A percentile compares a stretch with the other conserved stretches of the same genome.
These are phyloP conservation scores for Athene noctua DNA, from an alignment of 2,113 vertebrate genomes.

Conservation along the genomic window DNA sequence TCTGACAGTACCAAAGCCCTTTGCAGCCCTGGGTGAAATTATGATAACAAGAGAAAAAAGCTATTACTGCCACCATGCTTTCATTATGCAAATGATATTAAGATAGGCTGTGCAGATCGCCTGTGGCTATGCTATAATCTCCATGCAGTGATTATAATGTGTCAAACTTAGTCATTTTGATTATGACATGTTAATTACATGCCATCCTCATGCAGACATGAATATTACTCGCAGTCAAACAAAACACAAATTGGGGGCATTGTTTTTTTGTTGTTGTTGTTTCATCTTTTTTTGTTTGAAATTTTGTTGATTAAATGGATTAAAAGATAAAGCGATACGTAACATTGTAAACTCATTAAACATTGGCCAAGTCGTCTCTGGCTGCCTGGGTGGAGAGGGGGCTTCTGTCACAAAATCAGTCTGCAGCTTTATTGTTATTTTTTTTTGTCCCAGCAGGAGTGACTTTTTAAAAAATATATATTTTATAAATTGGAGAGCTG, in stretches of 20 bases:
- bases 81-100: constrained; percentile 99
- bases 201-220: constrained; percentile 93
- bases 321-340: constrained; percentile 65
- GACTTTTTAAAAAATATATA: not conserved
- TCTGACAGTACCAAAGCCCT: constrained; percentile 86
- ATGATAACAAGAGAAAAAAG: constrained; percentile 99
- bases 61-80: constrained; percentile 98
- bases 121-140: constrained; percentile 95
- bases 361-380: not conserved
- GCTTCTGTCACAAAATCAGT: not conserved
- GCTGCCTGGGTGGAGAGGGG: not conserved
- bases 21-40: constrained; percentile 98
- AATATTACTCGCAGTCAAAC: constrained; percentile 88
- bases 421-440: not conserved
- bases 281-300: not conserved
- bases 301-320: constrained; percentile 70
- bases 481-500: not conserved
- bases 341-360: constrained; percentile 59
- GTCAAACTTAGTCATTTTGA: constrained; percentile 99
- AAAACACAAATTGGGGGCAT: constrained; percentile 81
- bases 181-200: constrained; percentile 99
- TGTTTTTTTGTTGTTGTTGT: constrained; percentile 61
- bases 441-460: not conserved
- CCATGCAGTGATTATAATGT: constrained; percentile 98
- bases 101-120: constrained; percentile 91